phyloP scores from a whole-genome alignment of 2,113 vertebrate genomes.

The Sphaerodactylus townsendi region DNA sequence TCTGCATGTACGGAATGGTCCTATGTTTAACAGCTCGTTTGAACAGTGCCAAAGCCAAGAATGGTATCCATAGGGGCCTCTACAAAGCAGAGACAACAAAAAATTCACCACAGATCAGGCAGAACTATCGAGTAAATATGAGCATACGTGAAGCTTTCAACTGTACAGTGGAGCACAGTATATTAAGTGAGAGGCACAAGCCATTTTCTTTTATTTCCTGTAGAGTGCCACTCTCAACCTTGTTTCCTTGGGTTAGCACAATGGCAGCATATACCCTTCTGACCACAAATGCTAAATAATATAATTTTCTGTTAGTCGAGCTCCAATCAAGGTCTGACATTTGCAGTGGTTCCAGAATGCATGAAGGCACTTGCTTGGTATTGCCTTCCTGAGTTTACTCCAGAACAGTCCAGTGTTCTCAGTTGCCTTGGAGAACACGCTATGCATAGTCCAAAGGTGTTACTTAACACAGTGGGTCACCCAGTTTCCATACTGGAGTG shows the following conservation, averaged over 20 bases:
- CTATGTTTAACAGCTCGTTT: too few relatives aligned
- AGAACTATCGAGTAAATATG: too few relatives aligned
- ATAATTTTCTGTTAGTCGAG: conserved; percentile 42
- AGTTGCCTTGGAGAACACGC: background rate
- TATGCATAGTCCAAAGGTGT: background rate
- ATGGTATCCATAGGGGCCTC: too few relatives aligned
- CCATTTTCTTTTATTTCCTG: conserved; percentile 11
- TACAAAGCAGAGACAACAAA: too few relatives aligned
- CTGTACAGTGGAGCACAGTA: background rate
- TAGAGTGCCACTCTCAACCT: background rate
- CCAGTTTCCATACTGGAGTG: background rate
- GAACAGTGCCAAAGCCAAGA: too few relatives aligned
- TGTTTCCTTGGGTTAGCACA: conserved; percentile 14
- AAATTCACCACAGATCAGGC: too few relatives aligned
- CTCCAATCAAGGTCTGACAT: conserved; percentile 34
- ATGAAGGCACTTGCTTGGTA: conserved; percentile 29
- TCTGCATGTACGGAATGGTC: too few relatives aligned
- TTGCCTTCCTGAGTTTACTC: background rate
- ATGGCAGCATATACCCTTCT: conserved; percentile 19
- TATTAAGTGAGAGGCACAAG: background rate
- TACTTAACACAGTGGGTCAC: background rate
- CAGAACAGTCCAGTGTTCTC: background rate
- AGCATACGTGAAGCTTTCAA: background rate
- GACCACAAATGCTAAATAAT: conserved; percentile 25
- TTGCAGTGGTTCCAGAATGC: conserved; percentile 24